Evolutionary conservation across 1,140 invertebrate species (phyloP).

Genomic region (Ceratosolen fusciceps): DNA sequence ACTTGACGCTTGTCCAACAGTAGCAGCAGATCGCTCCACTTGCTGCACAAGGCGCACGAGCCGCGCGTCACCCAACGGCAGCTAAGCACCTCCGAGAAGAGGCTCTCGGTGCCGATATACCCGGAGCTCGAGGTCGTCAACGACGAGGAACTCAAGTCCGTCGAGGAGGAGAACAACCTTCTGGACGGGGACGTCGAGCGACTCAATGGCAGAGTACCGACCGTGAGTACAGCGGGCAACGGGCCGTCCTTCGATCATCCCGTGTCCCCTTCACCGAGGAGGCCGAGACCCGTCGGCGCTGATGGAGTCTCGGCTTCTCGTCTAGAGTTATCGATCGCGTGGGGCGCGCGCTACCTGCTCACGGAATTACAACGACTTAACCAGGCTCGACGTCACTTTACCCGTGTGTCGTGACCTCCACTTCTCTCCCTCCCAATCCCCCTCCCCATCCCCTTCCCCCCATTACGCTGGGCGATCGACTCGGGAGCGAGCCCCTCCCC

Average conservation of each 20-base stretch:
- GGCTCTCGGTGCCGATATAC: slow-evolving; percentile 66
- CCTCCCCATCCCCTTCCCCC: background rate
- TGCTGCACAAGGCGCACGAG: slow-evolving; percentile 61
- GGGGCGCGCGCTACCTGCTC: no score
- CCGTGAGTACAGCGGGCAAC: slow-evolving; percentile 53
- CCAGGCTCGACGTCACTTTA: no score
- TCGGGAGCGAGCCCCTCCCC: no score
- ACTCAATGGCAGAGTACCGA: slow-evolving; percentile 64
- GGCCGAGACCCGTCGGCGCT: background rate
- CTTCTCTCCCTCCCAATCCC: no score
- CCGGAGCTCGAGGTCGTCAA: slow-evolving; percentile 59
- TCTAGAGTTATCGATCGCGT: background rate
- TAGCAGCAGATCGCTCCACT: slow-evolving; percentile 62
- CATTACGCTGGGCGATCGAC: background rate
- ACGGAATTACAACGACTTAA: no score
- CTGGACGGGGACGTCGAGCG: slow-evolving; percentile 65
- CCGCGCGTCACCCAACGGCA: slow-evolving; percentile 55
- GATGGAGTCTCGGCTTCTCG: background rate
- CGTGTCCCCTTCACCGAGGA: background rate
- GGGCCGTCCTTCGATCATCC: background rate
- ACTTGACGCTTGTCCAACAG: background rate
- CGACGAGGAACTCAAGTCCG: slow-evolving; percentile 60
- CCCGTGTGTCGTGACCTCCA: no score
- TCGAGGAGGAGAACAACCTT: slow-evolving; percentile 68
- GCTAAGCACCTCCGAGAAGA: slow-evolving; percentile 62